Evolutionary conservation across 2,113 vertebrate genomes (phyloP).

Genomic region (Pagrus major): DNA sequence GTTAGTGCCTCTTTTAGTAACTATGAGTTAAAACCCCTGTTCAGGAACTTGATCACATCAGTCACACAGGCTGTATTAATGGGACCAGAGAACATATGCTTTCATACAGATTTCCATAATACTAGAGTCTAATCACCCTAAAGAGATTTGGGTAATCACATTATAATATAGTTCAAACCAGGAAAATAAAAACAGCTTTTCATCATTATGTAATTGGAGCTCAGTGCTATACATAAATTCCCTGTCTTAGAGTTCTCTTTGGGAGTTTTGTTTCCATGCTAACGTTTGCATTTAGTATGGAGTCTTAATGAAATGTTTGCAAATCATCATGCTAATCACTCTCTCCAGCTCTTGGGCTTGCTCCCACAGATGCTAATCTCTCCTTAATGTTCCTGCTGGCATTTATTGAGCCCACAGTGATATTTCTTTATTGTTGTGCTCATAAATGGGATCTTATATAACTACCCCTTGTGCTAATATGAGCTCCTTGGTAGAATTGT

Average conservation of each 20-base stretch:
- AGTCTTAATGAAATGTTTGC: constrained; percentile 39
- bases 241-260: background rate
- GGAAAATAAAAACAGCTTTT: background rate
- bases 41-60: background rate
- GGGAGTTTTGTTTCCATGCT: constrained; percentile 10
- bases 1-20: background rate
- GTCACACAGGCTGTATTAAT: background rate
- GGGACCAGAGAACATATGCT: background rate
- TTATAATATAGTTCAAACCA: background rate
- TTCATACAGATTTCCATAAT: constrained; percentile 1
- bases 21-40: background rate
- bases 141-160: constrained; percentile 17
- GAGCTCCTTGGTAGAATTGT: background rate
- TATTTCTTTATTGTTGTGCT: background rate
- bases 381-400: background rate
- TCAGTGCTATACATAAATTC: too few relatives aligned
- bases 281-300: constrained; percentile 25
- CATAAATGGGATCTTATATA: constrained; percentile 18
- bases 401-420: constrained; percentile 16
- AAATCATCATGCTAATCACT: constrained; percentile 39
- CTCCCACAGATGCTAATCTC: constrained; percentile 22
- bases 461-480: background rate
- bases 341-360: background rate
- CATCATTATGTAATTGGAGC: constrained; percentile 2
- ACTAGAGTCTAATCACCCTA: background rate